phyloP scores from a whole-genome alignment of 2,113 vertebrate genomes.

The Oreochromis spilurus region DNA sequence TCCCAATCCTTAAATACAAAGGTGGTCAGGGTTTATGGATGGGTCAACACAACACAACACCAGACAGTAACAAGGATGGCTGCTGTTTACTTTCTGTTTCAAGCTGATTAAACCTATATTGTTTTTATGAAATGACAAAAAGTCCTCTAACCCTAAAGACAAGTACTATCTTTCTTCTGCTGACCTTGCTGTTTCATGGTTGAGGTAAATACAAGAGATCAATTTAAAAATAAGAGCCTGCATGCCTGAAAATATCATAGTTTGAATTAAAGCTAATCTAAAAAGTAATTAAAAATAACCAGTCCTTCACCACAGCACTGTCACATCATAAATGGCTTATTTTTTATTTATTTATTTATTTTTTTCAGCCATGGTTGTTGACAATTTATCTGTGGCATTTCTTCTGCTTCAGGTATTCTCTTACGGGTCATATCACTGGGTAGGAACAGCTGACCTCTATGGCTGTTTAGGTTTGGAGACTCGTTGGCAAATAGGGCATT shows the following conservation, averaged over 20 bases:
- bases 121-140: neutral
- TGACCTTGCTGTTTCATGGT: neutral
- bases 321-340: neutral
- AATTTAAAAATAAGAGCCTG: neutral
- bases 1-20: neutral
- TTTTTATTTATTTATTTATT: neutral
- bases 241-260: neutral
- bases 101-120: neutral
- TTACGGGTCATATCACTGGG: neutral
- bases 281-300: neutral
- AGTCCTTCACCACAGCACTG: neutral
- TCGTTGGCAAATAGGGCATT: constrained; percentile 5
- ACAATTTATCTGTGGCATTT: neutral
- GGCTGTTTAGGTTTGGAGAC: neutral
- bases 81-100: neutral
- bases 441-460: neutral
- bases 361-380: neutral
- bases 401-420: neutral
- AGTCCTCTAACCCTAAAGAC: neutral
- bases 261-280: neutral
- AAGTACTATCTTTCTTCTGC: neutral
- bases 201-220: neutral
- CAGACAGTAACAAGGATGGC: neutral
- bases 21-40: neutral
- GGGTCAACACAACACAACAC: neutral